Percentiles rank a stretch among this genome's conserved stretches.
phyloP scores from a whole-genome alignment of 2,113 vertebrate genomes.

The Ammospiza nelsoni region DNA sequence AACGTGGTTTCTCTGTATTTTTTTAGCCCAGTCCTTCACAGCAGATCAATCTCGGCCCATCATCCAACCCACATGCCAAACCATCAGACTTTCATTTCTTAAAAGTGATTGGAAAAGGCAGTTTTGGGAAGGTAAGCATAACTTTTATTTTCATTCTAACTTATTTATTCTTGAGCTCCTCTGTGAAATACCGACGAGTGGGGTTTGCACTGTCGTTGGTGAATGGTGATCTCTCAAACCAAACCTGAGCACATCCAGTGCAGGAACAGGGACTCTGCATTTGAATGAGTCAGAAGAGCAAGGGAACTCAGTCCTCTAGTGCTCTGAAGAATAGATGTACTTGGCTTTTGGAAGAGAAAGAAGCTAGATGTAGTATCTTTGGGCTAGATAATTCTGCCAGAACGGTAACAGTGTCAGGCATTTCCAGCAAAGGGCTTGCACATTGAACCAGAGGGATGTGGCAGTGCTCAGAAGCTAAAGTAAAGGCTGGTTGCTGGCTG shows the following conservation, averaged over 20 bases:
- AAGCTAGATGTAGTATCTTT: background rate
- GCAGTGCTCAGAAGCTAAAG: background rate
- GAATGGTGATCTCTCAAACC: background rate
- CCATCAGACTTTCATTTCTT: constrained; percentile 97
- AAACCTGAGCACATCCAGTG: background rate
- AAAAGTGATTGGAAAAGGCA: constrained; percentile 98
- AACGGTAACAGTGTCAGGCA: background rate
- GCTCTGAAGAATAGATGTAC: background rate
- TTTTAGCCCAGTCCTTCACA: constrained; percentile 94
- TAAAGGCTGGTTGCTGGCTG: background rate
- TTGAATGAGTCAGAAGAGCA: background rate
- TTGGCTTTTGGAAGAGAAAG: background rate
- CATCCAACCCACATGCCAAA: constrained; percentile 96
- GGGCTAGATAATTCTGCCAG: background rate
- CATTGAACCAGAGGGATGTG: background rate
- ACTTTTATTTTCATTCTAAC: background rate
- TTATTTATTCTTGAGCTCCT: background rate
- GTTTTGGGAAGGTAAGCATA: constrained; percentile 89
- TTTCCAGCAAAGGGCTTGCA: background rate
- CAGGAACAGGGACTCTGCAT: background rate
- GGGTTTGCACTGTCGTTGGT: background rate
- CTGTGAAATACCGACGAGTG: fast-evolving
- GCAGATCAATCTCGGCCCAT: constrained; percentile 97
- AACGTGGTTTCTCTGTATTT: background rate
- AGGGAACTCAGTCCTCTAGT: background rate